phyloP scores from a whole-genome alignment of 92 coral and sea anemone species.

The Epizoanthus stellaris region DNA sequence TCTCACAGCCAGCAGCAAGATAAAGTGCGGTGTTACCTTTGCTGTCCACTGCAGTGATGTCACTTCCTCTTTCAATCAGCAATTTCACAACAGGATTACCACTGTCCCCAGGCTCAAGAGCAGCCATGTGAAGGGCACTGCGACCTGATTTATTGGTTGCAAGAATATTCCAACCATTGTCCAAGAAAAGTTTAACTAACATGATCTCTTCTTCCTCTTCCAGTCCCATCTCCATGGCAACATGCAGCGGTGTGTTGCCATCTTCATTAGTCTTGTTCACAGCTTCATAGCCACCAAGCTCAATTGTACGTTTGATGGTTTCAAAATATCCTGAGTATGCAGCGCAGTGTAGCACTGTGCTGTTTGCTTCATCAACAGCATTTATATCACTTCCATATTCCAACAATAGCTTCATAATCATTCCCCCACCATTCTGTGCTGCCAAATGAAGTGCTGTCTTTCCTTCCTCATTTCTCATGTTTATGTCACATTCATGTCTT shows the following conservation, averaged over 20 bases:
- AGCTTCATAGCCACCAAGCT: background rate
- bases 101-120: background rate
- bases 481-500: background rate
- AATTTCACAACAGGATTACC: background rate
- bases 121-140: background rate
- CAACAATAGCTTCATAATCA: no score
- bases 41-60: background rate
- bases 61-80: background rate
- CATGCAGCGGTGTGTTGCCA: background rate
- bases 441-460: background rate
- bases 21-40: background rate
- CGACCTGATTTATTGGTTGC: background rate
- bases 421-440: no score
- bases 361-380: background rate
- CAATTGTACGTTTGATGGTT: background rate
- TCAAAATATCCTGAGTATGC: background rate
- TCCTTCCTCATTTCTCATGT: background rate
- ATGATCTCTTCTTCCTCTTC: background rate
- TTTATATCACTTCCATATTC: no score
- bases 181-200: background rate
- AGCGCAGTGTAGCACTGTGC: background rate
- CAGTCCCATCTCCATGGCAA: background rate
- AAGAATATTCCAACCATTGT: background rate
- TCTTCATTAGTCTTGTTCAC: background rate
- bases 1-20: background rate